phyloP scores from a whole-genome alignment of 2,113 vertebrate species.

The Mystacornis crossleyi region DNA sequence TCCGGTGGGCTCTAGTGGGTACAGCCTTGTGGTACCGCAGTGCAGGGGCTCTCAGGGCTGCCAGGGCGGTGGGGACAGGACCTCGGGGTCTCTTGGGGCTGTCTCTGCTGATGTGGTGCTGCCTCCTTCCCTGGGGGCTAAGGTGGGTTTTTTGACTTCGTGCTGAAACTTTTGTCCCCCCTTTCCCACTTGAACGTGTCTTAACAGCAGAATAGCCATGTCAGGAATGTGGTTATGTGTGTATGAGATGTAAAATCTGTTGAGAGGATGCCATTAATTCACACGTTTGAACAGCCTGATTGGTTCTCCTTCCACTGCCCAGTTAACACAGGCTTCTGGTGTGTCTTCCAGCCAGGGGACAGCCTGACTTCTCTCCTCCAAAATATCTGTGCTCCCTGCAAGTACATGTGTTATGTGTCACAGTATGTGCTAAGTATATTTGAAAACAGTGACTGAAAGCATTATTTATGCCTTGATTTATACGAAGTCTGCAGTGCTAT shows the following conservation, averaged over 20 bases:
- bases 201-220: fast-evolving
- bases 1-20: fast-evolving
- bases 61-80: fast-evolving
- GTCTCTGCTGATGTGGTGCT: no score
- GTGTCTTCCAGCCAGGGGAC: background rate
- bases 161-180: background rate
- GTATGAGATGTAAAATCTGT: background rate
- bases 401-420: fast-evolving
- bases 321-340: background rate
- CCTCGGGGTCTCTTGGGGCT: no score
- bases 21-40: fast-evolving
- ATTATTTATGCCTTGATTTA: background rate
- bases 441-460: background rate
- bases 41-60: background rate
- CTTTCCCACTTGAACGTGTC: fast-evolving
- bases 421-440: fast-evolving
- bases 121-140: fast-evolving
- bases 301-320: background rate
- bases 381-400: background rate
- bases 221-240: background rate
- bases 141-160: fast-evolving
- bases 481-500: background rate
- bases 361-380: background rate
- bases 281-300: background rate
- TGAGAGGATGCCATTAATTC: fast-evolving